Base-by-base conservation (phyloP, 2,888 invertebrate species). In the Polylopha cassiicola region DNA sequence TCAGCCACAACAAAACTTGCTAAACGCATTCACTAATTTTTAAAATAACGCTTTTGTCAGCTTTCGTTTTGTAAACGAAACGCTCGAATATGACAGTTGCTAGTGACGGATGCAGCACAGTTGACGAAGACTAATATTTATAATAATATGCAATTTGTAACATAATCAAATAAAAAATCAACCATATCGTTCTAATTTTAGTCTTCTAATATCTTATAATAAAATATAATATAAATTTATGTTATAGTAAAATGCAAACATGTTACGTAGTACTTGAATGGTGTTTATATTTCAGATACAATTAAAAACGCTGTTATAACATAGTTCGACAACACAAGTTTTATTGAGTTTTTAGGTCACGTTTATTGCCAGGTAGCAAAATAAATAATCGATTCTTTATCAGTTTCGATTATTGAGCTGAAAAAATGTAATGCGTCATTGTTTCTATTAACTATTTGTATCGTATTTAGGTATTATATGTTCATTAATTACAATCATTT, bases 21-120 rank as follows among this genome's bases (percentile, higher is more conserved):
- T n/a, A n/a, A n/a, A n/a, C n/a, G n/a, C n/a, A n/a, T n/a, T n/a
- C n/a, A n/a, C n/a, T 13, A 16, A 5, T 17, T 28, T 39, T 39
- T 34, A 9, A 39, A 39, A 18, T 39, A 39, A 39, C 39, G 39
- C 17, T 21, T 17, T 10, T n/a, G n/a, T n/a, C n/a, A n/a, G n/a
- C n/a, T n/a, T n/a, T n/a, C n/a, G n/a, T n/a, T n/a, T n/a, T 5
- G 5, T 20, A 17, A 37, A 23, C 23, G 21, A 27, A 28, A 39
- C 32, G 21, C 27, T 4, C 5, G 8, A 6, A 6, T 2, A 3
- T 22, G 31, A 31, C 31, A 31, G 8, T 31, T 20, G 21, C 31
- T 14, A 7, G n/a, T n/a, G n/a, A n/a, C n/a, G n/a, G n/a, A n/a
- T n/a, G n/a, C n/a, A n/a, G n/a, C n/a, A n/a, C n/a, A n/a, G n/a